Base-by-base conservation (phyloP, 2,797 vertebrate species). In the Spizella passerina region DNA sequence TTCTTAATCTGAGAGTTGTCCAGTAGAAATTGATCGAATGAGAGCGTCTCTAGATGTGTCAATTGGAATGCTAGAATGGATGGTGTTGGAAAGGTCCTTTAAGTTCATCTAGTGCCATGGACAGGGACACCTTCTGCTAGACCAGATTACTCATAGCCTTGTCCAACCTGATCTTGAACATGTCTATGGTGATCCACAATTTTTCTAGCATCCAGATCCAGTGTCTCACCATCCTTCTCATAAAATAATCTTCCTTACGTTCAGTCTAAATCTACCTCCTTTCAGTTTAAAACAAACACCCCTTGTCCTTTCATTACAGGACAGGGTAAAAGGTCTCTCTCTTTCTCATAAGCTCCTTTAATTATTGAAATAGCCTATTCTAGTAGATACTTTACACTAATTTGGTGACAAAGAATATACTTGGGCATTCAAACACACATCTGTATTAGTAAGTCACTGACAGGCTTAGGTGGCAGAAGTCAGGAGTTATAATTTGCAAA, bases 131-230 rank as follows among this genome's bases (percentile, higher is more conserved):
- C 8, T 55, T 65, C 5, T 27, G 19, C 10, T 23, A n/a, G 6
- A n/a, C 1, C 46, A 82, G 12, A 12, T 73, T 65, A 18, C 19
- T n/a, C 18, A 26, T 18, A 46, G 14, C 14, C 27, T 46, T 5
- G 3, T 73, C 17, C 50, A 60, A 1, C 4, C 4, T 55, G 15
- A 7, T 24, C 30, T 68, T 64, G 17, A 69, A 55, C 14, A 4
- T 2, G 2, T 12, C 8, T 21, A 9, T 10, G 41, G 30, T 1
- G 2, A 39, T 8, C 12, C 36, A 36, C 50, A 65, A 3, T 15
- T 43, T 38, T 34, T 41, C n/a, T 34, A 14, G 14, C 2, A 23
- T 15, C 17, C 19, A 57, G 14, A 21, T 60, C 26, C 5, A 4
- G 7, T 41, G 46, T 27, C 12, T 73, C 16, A 73, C 7, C 14